Evolutionary conservation across 2,797 vertebrate species (phyloP).

Genomic region (Notoglanidium macrostoma): DNA sequence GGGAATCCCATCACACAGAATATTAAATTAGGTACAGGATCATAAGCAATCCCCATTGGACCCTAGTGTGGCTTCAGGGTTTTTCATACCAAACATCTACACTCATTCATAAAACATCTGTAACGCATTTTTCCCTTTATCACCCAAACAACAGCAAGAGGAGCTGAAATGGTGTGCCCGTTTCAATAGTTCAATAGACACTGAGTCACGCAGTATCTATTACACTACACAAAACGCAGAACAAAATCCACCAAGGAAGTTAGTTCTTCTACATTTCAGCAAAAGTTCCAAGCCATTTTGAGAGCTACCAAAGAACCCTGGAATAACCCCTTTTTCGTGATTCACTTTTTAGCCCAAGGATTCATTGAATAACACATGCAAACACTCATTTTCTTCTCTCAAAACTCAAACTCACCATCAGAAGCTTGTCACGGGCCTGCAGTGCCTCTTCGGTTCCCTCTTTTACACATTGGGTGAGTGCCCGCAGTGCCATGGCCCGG

Average conservation of each 20-base stretch:
- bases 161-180: not conserved
- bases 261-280: not conserved
- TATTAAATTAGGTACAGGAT: conserved; percentile 48
- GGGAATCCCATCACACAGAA: conserved; percentile 44
- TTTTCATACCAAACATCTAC: conserved; percentile 23
- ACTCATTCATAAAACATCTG: conserved; percentile 50
- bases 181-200: not conserved
- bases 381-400: not conserved
- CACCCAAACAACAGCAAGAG: not conserved
- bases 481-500: conserved; percentile 81
- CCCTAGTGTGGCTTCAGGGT: conserved; percentile 10
- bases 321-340: not conserved
- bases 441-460: conserved; percentile 68
- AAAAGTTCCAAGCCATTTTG: not conserved
- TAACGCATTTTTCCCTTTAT: not conserved
- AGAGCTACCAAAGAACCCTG: not conserved
- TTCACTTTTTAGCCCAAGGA: not conserved
- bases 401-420: conserved; percentile 73
- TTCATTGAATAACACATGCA: not conserved
- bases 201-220: not conserved
- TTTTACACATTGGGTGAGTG: conserved; percentile 73
- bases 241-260: not conserved
- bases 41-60: conserved; percentile 42
- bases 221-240: not conserved
- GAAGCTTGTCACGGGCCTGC: conserved; percentile 77